A percentile compares a stretch with the other conserved stretches of the same genome.
Evolutionary conservation across 2,888 invertebrate species (phyloP).

Genomic region (Malachius bipustulatus): DNA sequence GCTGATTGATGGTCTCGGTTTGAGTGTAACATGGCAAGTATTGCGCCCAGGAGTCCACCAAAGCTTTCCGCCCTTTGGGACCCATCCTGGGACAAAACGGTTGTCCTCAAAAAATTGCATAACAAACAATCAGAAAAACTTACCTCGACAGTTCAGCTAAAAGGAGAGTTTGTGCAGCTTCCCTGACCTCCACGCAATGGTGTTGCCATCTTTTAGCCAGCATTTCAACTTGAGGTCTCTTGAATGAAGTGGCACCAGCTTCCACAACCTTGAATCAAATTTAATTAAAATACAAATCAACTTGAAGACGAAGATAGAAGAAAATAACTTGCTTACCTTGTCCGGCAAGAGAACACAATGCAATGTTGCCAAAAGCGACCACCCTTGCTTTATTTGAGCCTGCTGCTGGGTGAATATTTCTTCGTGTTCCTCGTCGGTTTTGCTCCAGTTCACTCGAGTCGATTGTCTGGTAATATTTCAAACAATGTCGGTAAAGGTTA

Average conservation of each 20-base stretch:
- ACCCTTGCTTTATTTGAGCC: conserved; percentile 91
- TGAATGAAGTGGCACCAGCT: conserved; percentile 65
- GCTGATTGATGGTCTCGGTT: conserved; percentile 65
- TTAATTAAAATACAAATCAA: no score
- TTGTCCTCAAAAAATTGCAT: no score
- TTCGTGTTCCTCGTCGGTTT: conserved; percentile 69
- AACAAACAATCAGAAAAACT: neutral
- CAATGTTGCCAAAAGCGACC: conserved; percentile 90
- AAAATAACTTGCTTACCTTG: conserved; percentile 47
- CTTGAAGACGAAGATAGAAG: conserved; percentile 7
- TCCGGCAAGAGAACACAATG: conserved; percentile 95
- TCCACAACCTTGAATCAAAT: conserved; percentile 28
- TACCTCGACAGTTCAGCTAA: conserved; percentile 67
- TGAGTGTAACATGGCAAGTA: conserved; percentile 81
- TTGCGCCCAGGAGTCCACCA: conserved; percentile 94
- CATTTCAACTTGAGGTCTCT: conserved; percentile 95
- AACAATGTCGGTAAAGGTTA: no score
- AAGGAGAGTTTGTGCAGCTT: conserved; percentile 91
- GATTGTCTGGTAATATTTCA: conserved; percentile 43
- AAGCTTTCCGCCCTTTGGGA: conserved; percentile 77
- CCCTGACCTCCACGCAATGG: conserved; percentile 92
- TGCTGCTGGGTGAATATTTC: conserved; percentile 77
- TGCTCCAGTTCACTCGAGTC: conserved; percentile 54
- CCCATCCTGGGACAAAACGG: conserved; percentile 52
- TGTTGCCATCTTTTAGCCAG: conserved; percentile 98